Evolutionary conservation across 2,888 invertebrate genomes (phyloP).

Genomic region (Spodoptera picta): DNA sequence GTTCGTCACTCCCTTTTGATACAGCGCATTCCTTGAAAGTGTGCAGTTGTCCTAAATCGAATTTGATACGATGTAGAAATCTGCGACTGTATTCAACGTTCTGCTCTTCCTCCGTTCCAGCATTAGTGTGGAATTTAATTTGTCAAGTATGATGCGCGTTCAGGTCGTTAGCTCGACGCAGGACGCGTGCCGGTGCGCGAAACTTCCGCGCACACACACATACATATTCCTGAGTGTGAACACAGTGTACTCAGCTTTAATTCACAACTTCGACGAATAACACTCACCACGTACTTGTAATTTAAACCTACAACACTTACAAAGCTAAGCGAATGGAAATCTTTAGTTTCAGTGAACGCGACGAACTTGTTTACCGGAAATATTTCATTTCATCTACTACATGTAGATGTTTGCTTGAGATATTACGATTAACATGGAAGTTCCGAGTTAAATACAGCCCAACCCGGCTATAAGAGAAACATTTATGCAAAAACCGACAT

Average conservation of each 20-base stretch:
- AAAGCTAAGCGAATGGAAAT: constrained; percentile 35
- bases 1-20: constrained; percentile 72
- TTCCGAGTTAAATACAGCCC: constrained; percentile 12
- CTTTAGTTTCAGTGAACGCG: constrained; percentile 31
- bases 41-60: constrained; percentile 79
- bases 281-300: constrained; percentile 26
- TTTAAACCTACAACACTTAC: constrained; percentile 16
- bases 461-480: constrained; percentile 18
- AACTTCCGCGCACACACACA: constrained; percentile 60
- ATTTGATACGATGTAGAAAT: constrained; percentile 69
- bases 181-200: constrained; percentile 63
- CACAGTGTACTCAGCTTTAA: constrained; percentile 26
- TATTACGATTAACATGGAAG: constrained; percentile 5
- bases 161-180: constrained; percentile 67
- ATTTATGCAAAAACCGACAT: constrained; percentile 34
- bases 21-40: constrained; percentile 72
- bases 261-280: constrained; percentile 34
- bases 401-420: constrained; percentile 13
- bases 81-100: constrained; percentile 54
- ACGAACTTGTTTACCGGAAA: constrained; percentile 22
- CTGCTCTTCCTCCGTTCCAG: constrained; percentile 55
- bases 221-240: constrained; percentile 43
- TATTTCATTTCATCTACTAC: constrained; percentile 22
- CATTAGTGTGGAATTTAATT: constrained; percentile 74
- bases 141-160: constrained; percentile 70